These are phyloP conservation scores for Lasioglossum figueresi DNA, from an alignment of 2,888 invertebrate species.

Conservation along the genomic window DNA sequence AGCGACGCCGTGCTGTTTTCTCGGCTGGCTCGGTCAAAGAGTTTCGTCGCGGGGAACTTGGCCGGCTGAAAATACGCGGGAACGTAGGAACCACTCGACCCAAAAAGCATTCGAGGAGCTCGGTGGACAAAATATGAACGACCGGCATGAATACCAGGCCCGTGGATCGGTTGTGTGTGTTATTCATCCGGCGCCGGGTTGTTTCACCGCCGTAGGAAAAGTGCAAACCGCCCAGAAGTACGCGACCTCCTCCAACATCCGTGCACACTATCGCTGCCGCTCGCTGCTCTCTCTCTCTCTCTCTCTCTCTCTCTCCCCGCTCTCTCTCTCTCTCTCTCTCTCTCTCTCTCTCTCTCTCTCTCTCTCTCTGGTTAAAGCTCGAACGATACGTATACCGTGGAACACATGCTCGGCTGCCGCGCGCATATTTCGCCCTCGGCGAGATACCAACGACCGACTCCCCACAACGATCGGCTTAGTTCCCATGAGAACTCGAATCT, in stretches of 20 bases:
- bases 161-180: conserved; percentile 48
- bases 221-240: conserved; percentile 42
- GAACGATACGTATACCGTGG: conserved; percentile 53
- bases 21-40: conserved; percentile 54
- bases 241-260: conserved; percentile 53
- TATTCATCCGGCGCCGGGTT: conserved; percentile 54
- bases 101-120: conserved; percentile 66
- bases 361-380: conserved; percentile 56
- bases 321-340: neutral
- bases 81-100: conserved; percentile 68
- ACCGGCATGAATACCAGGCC: conserved; percentile 47
- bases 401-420: conserved; percentile 49
- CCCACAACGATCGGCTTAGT: conserved; percentile 40
- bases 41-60: conserved; percentile 48
- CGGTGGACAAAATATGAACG: conserved; percentile 60
- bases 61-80: conserved; percentile 59
- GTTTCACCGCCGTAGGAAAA: conserved; percentile 48
- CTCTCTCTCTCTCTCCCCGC: neutral
- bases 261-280: conserved; percentile 56
- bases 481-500: conserved; percentile 46
- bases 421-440: conserved; percentile 36
- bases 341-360: neutral
- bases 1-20: conserved; percentile 48
- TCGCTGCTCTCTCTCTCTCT: neutral
- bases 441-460: conserved; percentile 30